Evolutionary conservation across 2,113 vertebrate genomes (phyloP).

Genomic region (Phaethon lepturus): DNA sequence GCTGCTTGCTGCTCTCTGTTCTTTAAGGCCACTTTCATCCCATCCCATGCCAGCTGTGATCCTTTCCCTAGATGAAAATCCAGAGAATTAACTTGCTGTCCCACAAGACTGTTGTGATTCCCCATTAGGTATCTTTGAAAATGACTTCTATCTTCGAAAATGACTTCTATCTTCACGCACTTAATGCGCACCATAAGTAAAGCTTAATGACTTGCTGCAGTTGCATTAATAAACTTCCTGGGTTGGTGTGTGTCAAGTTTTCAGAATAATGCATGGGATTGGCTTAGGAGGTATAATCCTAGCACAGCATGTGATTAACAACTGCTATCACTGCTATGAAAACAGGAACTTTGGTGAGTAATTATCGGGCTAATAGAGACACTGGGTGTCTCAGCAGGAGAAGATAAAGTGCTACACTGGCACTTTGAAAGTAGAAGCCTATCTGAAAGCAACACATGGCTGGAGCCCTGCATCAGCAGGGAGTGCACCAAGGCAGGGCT

Average conservation of each 20-base stretch:
- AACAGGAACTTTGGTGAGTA: slow-evolving; percentile 37
- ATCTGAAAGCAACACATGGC: neutral
- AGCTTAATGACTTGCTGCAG: neutral
- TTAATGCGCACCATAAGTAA: neutral
- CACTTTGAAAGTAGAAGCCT: neutral
- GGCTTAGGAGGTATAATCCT: neutral
- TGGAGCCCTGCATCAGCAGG: accelerated
- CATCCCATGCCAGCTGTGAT: neutral
- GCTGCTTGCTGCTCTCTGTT: neutral
- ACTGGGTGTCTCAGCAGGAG: slow-evolving; percentile 1
- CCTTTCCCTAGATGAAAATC: neutral
- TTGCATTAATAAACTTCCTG: neutral
- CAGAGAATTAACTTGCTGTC: neutral
- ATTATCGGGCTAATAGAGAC: slow-evolving; percentile 16
- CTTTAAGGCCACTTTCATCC: neutral
- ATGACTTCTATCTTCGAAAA: neutral
- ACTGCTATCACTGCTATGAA: slow-evolving; percentile 11
- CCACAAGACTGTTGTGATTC: neutral
- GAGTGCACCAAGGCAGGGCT: neutral
- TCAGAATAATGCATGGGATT: neutral
- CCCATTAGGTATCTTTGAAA: neutral
- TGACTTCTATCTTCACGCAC: neutral
- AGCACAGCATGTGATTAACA: slow-evolving; percentile 34
- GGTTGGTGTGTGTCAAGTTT: neutral
- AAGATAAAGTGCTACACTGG: neutral